These are phyloP conservation scores for Lanius ludovicianus DNA, from an alignment of 2,113 vertebrate species.

Conservation along the genomic window DNA sequence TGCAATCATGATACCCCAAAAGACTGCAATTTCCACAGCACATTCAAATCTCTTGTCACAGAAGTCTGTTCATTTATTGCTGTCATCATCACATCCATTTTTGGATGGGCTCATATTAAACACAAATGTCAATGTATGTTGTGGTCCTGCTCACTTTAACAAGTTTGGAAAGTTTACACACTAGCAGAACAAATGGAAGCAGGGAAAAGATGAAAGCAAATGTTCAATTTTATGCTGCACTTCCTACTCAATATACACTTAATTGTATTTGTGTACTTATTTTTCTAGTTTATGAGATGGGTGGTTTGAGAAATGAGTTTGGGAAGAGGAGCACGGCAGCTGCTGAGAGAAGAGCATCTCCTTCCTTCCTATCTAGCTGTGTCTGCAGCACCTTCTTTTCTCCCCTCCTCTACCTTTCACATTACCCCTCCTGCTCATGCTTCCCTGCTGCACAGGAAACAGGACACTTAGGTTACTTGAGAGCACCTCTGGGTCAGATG, in stretches of 20 bases:
- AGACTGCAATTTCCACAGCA: not conserved
- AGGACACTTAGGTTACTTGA: accelerated
- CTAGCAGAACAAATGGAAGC: not conserved
- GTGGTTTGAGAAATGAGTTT: not conserved
- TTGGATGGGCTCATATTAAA: not conserved
- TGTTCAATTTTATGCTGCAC: not conserved
- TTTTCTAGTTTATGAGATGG: not conserved
- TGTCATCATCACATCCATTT: not conserved
- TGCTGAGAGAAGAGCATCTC: not conserved
- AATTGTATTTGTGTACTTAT: not conserved
- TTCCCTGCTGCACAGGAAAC: not conserved
- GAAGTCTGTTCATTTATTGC: not conserved
- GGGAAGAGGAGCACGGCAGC: not conserved
- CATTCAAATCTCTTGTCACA: not conserved
- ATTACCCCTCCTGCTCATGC: not conserved
- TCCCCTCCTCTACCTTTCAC: not conserved
- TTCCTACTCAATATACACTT: not conserved
- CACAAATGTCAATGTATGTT: not conserved
- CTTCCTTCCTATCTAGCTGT: not conserved
- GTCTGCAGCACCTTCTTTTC: not conserved
- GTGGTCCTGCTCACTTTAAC: not conserved
- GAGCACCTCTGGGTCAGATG: not conserved
- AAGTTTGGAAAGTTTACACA: not conserved
- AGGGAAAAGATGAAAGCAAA: not conserved
- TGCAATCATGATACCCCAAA: not conserved